These are phyloP conservation scores for Hylia prasina DNA, from an alignment of 2,113 vertebrate species.

Conservation along the genomic window DNA sequence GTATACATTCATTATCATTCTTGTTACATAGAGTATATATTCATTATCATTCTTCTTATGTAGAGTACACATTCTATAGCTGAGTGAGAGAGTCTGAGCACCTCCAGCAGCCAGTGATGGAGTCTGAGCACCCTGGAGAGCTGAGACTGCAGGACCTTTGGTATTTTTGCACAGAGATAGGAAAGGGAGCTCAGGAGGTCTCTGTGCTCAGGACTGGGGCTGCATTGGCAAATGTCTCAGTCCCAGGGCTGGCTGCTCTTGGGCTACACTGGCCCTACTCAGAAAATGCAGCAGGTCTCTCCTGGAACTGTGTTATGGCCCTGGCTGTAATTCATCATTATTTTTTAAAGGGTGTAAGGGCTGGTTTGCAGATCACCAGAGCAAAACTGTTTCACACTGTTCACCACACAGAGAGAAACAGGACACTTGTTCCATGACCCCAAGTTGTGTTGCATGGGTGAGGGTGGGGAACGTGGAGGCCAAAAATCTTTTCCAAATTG, in stretches of 20 bases:
- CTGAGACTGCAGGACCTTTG: background rate
- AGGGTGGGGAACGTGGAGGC: background rate
- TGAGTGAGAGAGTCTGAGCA: background rate
- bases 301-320: background rate
- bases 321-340: accelerated
- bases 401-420: background rate
- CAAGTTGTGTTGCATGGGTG: accelerated
- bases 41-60: background rate
- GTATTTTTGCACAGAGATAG: background rate
- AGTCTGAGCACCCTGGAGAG: background rate
- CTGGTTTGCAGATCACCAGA: background rate
- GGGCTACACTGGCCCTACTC: no score
- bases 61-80: background rate
- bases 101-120: background rate
- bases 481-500: background rate
- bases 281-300: background rate
- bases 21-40: background rate
- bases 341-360: background rate
- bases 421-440: background rate
- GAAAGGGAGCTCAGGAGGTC: background rate
- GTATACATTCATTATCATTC: background rate
- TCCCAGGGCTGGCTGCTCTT: background rate
- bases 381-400: background rate
- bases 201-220: background rate
- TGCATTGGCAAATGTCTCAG: accelerated